These are phyloP conservation scores for Heteromyza rotundicornis DNA, from an alignment of 2,888 invertebrate genomes.

Conservation along the genomic window DNA sequence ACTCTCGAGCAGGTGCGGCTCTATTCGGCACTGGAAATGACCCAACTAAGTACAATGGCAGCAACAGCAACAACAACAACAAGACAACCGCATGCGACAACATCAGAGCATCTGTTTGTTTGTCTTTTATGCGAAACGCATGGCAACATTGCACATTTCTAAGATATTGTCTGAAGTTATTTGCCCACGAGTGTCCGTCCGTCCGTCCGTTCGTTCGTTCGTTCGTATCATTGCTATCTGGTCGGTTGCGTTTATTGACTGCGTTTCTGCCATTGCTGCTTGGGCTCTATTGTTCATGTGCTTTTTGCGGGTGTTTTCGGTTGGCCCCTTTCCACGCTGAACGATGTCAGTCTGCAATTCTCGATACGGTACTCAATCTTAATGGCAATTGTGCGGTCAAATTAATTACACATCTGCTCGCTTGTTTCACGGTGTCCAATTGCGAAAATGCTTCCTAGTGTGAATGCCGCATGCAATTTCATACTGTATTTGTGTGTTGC, in stretches of 20 bases:
- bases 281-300: not conserved
- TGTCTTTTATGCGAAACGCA: too few species aligned
- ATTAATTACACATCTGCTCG: conserved; percentile 25
- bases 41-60: too few species aligned
- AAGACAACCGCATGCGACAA: too few species aligned
- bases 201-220: not conserved
- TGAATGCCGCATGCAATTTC: too few species aligned
- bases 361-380: conserved; percentile 16
- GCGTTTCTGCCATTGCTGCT: not conserved
- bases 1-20: too few species aligned
- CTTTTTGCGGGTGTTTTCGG: not conserved
- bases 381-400: conserved; percentile 26
- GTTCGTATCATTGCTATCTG: not conserved
- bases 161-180: too few species aligned
- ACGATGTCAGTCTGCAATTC: not conserved
- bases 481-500: too few species aligned
- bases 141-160: too few species aligned
- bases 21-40: too few species aligned
- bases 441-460: not conserved
- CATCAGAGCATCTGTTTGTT: too few species aligned
- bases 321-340: not conserved
- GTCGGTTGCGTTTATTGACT: conserved; percentile 1
- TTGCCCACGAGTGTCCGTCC: not conserved
- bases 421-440: not conserved
- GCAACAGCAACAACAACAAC: too few species aligned